A percentile compares a stretch with the other conserved stretches of the same genome.
These are phyloP conservation scores for Premnoplex brunnescens DNA, from an alignment of 2,797 vertebrate genomes.

Conservation along the genomic window DNA sequence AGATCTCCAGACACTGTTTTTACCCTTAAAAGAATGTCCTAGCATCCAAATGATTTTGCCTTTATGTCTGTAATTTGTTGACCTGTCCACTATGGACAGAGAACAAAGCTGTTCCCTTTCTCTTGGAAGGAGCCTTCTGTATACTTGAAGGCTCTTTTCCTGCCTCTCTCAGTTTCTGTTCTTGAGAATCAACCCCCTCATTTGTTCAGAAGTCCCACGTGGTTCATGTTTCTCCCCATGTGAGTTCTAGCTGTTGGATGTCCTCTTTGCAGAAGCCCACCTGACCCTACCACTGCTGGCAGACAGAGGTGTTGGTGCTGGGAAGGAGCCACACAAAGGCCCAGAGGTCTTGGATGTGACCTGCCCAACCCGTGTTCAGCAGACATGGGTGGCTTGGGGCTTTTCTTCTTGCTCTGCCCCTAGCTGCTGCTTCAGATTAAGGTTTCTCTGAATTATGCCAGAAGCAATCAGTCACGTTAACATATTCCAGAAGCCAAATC, in stretches of 20 bases:
- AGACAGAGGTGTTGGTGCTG: not conserved
- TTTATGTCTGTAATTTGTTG: not conserved
- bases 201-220: not conserved
- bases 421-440: slow-evolving; percentile 27
- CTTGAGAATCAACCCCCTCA: not conserved
- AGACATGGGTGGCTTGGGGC: not conserved
- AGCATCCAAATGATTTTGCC: not conserved
- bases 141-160: not conserved
- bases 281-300: not conserved
- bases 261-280: not conserved
- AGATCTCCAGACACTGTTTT: not conserved
- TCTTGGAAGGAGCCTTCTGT: not conserved
- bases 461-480: slow-evolving; percentile 37
- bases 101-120: not conserved
- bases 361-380: not conserved
- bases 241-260: not conserved
- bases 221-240: not conserved
- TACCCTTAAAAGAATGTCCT: not conserved
- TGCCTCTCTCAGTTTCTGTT: not conserved
- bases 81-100: not conserved
- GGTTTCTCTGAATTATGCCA: not conserved
- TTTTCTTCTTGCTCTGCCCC: not conserved
- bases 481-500: slow-evolving; percentile 26
- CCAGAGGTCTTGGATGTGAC: not conserved
- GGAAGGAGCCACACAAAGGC: not conserved